Conservation (phyloP, 1,140 invertebrate species). For the Pissodes strobi region DNA sequence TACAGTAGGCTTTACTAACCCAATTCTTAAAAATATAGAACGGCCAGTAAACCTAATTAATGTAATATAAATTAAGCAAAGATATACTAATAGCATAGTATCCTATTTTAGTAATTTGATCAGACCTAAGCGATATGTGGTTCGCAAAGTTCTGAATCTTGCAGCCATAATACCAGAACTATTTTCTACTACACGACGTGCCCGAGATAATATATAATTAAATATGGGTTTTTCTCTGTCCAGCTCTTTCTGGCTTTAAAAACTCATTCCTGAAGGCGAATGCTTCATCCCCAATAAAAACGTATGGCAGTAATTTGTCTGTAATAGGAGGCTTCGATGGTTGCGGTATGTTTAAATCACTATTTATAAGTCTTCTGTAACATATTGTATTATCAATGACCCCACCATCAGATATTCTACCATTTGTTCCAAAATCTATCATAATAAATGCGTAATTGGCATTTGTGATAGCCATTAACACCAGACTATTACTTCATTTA, state of each 20-base stretch:
- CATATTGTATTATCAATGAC: not conserved
- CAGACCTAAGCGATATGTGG: too few relatives aligned
- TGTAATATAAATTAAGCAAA: too few relatives aligned
- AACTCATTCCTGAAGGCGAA: not conserved
- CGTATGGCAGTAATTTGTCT: not conserved
- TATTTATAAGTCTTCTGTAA: not conserved
- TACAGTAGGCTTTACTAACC: too few relatives aligned
- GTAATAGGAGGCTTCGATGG: not conserved
- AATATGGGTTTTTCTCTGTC: not conserved
- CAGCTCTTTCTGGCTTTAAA: not conserved
- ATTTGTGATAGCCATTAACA: not conserved
- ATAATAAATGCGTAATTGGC: not conserved
- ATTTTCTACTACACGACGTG: not conserved
- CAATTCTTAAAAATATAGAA: too few relatives aligned
- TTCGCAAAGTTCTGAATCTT: not conserved
- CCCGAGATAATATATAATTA: not conserved
- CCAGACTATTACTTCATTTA: not conserved
- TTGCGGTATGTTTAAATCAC: not conserved
- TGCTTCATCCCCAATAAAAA: too few relatives aligned
- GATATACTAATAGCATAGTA: too few relatives aligned
- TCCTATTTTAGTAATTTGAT: too few relatives aligned
- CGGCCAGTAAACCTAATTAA: too few relatives aligned
- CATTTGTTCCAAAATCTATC: not conserved
- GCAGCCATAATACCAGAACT: not conserved
- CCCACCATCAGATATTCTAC: too few relatives aligned